Base-by-base conservation (phyloP, 2,113 vertebrate species). In the Desmodus rotundus region DNA sequence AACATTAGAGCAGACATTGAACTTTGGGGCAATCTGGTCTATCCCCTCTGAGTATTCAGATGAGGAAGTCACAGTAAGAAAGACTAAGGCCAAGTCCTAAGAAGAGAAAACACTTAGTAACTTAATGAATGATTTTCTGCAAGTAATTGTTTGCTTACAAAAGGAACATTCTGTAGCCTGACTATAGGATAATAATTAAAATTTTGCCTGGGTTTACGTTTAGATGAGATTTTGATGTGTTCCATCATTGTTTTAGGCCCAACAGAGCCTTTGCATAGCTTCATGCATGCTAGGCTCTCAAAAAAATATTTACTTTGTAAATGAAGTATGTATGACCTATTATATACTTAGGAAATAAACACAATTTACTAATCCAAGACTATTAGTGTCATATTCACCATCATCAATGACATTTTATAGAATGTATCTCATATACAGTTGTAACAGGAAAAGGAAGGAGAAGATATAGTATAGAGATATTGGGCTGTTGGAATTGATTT, bases 121-220 rank as follows among this genome's bases (percentile, higher is more conserved):
- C 24, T 65, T 89, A 61, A 61, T 47, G 52, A 90, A 45, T 89
- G 65, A 10, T 73, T 91, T 96, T 68, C 52, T 54, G 41, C 5
- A 96, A 88, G 41, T 54, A 58, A 91, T 74, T 93, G 3, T 89
- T 92, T 86, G 16, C 43, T 82, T 94, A 20, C 17, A 94, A 95
- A 95, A 88, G 87, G 17, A 90, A 82, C 10, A 65, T 50, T 67
- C 10, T 73, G 26, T 91, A 45, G n/a, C 4, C 58, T 93, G 43
- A 31, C 6, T 11, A n/a, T 36, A 81, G 65, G 28, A 67, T 41
- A 61, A 31, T 74, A 78, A 81, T 41, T 87, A 41, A 67, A 92
- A 91, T 78, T 92, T 93, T 14, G 0, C 83, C 61, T 74, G 19
- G 58, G 26, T 93, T 92, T 94, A 72, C 90, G 41, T 91, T 87